These are phyloP conservation scores for Ptilonorhynchus violaceus DNA, from an alignment of 2,113 vertebrate genomes.

Conservation along the genomic window DNA sequence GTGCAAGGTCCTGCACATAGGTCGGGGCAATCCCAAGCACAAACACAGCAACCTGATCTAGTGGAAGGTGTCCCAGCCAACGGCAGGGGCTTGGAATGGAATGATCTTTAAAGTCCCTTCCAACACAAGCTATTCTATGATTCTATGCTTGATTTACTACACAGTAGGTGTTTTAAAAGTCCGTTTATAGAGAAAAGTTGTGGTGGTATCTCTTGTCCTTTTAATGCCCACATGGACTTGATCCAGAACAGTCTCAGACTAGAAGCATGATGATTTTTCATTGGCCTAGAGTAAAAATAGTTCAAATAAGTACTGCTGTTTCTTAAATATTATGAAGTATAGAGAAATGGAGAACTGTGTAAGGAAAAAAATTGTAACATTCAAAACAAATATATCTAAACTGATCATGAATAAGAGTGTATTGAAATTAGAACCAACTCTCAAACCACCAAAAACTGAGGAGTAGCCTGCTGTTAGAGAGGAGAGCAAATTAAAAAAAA, in stretches of 20 bases:
- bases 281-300: neutral
- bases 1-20: neutral
- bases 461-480: neutral
- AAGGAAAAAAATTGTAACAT: neutral
- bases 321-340: neutral
- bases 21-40: neutral
- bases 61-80: neutral
- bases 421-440: neutral
- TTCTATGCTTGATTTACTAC: neutral
- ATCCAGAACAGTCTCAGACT: neutral
- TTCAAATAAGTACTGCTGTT: neutral
- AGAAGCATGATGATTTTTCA: neutral
- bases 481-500: neutral
- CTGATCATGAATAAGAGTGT: neutral
- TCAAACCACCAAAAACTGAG: neutral
- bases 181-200: neutral
- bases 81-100: neutral
- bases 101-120: neutral
- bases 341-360: neutral
- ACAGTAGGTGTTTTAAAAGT: neutral
- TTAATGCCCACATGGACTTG: neutral
- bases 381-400: neutral
- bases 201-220: neutral
- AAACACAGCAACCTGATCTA: neutral
- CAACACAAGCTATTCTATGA: neutral